phyloP scores from a whole-genome alignment of 2,797 vertebrate species.

The Myripristis murdjan region DNA sequence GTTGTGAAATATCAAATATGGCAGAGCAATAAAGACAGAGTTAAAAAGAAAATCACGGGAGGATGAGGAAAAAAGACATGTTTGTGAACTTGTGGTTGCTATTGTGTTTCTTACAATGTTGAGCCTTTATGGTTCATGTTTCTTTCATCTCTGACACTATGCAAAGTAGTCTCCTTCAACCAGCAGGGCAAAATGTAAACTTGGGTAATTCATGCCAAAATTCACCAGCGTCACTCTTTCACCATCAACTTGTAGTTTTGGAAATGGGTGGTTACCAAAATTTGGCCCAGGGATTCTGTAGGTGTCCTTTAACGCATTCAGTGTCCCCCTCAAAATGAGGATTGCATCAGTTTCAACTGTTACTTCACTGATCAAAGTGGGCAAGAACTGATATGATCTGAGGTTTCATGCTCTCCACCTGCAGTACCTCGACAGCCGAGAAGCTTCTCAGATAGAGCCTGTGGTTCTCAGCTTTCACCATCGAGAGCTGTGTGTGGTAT shows the following conservation, averaged over 20 bases:
- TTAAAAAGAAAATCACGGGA: slow-evolving; percentile 45
- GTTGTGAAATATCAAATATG: slow-evolving; percentile 43
- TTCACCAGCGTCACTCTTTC: background rate
- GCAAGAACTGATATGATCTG: background rate
- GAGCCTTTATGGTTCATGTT: background rate
- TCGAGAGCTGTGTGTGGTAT: background rate
- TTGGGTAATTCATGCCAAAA: background rate
- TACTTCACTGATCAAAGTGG: background rate
- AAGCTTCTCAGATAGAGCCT: background rate
- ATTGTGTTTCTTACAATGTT: slow-evolving; percentile 15
- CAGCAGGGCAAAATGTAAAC: too few species aligned
- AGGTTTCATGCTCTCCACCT: background rate
- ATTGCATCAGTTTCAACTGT: too few species aligned
- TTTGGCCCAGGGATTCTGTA: too few species aligned
- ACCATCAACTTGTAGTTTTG: background rate
- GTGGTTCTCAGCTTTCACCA: slow-evolving; percentile 1
- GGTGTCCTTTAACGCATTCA: too few species aligned
- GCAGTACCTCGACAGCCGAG: background rate
- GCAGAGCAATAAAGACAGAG: slow-evolving; percentile 1
- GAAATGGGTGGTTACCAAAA: too few species aligned
- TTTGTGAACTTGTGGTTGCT: slow-evolving; percentile 31
- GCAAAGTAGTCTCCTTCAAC: background rate
- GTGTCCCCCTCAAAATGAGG: too few species aligned
- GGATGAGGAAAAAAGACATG: slow-evolving; percentile 20
- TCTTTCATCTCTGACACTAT: background rate